Evolutionary conservation across 2,113 vertebrate genomes (phyloP).

Genomic region (Aegithalos caudatus): DNA sequence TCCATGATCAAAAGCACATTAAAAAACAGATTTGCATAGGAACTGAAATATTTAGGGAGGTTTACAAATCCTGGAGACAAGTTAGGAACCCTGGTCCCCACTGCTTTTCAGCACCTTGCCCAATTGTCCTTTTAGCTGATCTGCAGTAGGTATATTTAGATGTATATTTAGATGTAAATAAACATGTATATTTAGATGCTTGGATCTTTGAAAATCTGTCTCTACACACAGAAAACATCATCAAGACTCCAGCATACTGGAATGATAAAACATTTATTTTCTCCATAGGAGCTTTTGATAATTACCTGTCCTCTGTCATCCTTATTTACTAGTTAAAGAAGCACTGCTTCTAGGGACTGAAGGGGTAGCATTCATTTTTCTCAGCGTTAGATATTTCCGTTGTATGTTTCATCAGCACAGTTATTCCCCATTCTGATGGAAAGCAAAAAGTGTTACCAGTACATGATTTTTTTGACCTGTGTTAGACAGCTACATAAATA

Average conservation of each 20-base stretch:
- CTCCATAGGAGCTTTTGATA: background rate
- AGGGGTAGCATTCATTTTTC: background rate
- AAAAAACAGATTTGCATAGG: background rate
- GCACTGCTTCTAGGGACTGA: background rate
- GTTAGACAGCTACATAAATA: background rate
- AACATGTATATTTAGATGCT: background rate
- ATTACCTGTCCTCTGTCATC: background rate
- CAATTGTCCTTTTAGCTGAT: background rate
- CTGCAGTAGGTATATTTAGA: background rate
- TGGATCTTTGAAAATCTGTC: background rate
- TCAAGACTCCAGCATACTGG: background rate
- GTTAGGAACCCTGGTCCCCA: background rate
- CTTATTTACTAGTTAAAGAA: constrained; percentile 5
- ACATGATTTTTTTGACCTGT: background rate
- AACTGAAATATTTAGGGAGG: background rate
- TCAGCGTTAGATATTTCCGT: background rate
- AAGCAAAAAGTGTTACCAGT: background rate
- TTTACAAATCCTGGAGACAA: background rate
- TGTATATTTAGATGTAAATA: background rate
- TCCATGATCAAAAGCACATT: background rate
- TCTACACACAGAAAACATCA: background rate
- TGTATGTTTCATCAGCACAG: background rate
- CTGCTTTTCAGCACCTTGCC: background rate
- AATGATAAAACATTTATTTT: background rate
- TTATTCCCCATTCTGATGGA: background rate